Evolutionary conservation across 2,888 invertebrate species (phyloP), one percentile per base, ranked within the genome.

Genomic region (Synergus itoensis): DNA sequence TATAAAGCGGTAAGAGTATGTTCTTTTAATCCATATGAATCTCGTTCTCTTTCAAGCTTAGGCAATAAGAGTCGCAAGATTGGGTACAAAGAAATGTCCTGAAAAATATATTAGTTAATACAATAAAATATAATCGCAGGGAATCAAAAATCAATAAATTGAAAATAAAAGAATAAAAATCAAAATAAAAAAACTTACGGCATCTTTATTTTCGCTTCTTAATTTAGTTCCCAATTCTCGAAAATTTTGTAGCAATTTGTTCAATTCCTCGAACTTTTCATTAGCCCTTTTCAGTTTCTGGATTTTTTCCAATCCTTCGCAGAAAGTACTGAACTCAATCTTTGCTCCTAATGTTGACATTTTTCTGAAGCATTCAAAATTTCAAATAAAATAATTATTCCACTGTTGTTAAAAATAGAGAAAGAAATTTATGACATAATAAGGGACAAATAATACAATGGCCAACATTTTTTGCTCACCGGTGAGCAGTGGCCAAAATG

Each of bases 1-100:
- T 97, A 94, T 53, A 96, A 90, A 85, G 94, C 94, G 0, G 96
- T 96, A 80, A 99, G 93, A 84, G 95, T 95, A 53, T 94, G 93
- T 92, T 97, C 96, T 92, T 97, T 97, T 81, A 99, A 93, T 28
- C 98, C 97, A 92, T 98, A 98, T 0, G 97, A 94, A 60, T 95
- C 94, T 84, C 98, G 94, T 84, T 96, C 95, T 84, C 96, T 94
- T 88, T 99, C 99, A 48, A 95, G 92, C 80, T 95, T 94, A 0
- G 98, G 98, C 43, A 98, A 88, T 12, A 99, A 91, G 48, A 98
- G 93, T 83, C 98, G 94, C 85, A 99, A 90, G 63, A 97, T 94
- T 9, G 97, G 95, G 91, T 95, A 98, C 81, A 96, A 93, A 80
- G 94, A 94, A 60, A 92, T 92, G 82, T 94, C 93, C 94, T 95